These are phyloP conservation scores for Amphiprion clarkii DNA, from an alignment of 2,797 vertebrate species.

Conservation along the genomic window DNA sequence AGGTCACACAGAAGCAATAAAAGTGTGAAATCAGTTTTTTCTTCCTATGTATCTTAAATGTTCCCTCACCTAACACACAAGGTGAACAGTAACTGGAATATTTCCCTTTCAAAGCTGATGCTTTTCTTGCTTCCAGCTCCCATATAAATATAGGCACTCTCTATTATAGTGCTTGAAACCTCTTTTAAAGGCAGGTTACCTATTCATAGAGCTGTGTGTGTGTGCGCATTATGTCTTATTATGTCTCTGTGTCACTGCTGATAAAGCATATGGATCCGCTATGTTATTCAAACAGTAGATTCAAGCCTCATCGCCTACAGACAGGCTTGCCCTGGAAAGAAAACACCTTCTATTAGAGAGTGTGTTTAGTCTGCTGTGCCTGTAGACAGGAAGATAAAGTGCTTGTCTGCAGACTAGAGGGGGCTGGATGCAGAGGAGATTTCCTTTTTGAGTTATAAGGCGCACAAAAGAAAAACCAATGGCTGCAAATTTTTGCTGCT, in stretches of 20 bases:
- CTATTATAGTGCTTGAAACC: constrained; percentile 9
- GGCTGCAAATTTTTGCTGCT: constrained; percentile 33
- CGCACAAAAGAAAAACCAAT: constrained; percentile 52
- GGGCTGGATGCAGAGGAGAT: constrained; percentile 56
- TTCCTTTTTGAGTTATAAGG: constrained; percentile 69
- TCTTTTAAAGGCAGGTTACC: constrained; percentile 19
- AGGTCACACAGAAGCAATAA: not conserved
- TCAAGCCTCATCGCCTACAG: constrained; percentile 50
- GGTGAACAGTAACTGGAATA: constrained; percentile 13
- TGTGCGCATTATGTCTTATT: constrained; percentile 41
- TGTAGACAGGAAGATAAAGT: constrained; percentile 75
- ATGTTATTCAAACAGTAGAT: constrained; percentile 56
- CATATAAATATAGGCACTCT: constrained; percentile 23
- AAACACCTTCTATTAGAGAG: constrained; percentile 62
- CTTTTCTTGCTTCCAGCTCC: constrained; percentile 28
- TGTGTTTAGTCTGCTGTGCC: constrained; percentile 72
- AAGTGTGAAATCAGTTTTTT: constrained; percentile 17
- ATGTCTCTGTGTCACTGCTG: constrained; percentile 47
- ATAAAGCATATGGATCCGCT: constrained; percentile 46
- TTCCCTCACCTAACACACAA: constrained; percentile 8
- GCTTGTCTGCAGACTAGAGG: constrained; percentile 59
- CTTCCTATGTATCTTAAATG: constrained; percentile 11
- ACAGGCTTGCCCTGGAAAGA: constrained; percentile 53
- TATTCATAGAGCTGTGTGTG: constrained; percentile 8
- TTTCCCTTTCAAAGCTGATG: constrained; percentile 13